Conservation (phyloP, 1,140 invertebrate species). For the Pseudachorutes palmiensis region DNA sequence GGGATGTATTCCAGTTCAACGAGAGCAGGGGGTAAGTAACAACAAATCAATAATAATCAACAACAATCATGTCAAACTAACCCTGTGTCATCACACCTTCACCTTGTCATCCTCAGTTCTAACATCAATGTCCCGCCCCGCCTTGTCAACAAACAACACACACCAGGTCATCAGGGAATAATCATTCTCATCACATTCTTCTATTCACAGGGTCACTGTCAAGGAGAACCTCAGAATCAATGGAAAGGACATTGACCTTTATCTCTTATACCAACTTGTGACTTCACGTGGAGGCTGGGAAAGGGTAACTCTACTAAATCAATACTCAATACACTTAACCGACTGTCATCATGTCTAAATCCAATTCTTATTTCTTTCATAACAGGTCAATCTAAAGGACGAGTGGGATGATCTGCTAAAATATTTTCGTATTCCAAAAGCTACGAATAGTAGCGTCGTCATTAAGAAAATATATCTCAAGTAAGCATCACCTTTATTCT, state of each 20-base stretch:
- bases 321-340: no score
- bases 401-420: slow-evolving; percentile 73
- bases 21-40: background rate
- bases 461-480: slow-evolving; percentile 82
- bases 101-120: background rate
- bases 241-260: slow-evolving; percentile 82
- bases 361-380: no score
- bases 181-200: background rate
- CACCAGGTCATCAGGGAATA: background rate
- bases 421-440: slow-evolving; percentile 64
- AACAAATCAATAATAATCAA: background rate
- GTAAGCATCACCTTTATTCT: no score
- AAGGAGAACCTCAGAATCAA: slow-evolving; percentile 53
- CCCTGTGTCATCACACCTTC: background rate
- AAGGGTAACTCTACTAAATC: slow-evolving; percentile 57
- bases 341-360: no score
- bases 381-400: slow-evolving; percentile 75
- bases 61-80: background rate
- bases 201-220: background rate
- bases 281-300: slow-evolving; percentile 82
- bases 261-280: slow-evolving; percentile 80
- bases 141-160: background rate
- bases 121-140: no score
- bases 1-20: background rate
- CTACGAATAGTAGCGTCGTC: slow-evolving; percentile 73